Evolutionary conservation across 2,113 vertebrate genomes (phyloP), one percentile per base, ranked within the genome.

Genomic region (Podiceps cristatus): DNA sequence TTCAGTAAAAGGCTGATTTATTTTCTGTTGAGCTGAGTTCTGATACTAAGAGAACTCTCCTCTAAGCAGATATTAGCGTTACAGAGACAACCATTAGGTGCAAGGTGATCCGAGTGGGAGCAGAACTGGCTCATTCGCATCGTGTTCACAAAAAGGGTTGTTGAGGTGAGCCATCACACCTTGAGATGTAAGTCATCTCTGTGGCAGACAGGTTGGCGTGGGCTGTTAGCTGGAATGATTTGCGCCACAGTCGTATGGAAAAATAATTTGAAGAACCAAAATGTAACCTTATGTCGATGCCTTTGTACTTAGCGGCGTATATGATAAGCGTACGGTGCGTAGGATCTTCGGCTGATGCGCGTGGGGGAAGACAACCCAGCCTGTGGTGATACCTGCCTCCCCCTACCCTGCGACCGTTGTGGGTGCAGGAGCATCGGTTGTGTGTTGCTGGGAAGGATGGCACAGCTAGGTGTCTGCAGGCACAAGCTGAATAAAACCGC

Each of bases 81-180:
- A 19, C 1, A 0, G 29, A n/a, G n/a, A 15, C 63, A 80, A 59
- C 11, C 0, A 1, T 82, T 59, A 25, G 0, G 2, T 35, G 31
- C 73, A 62, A 42, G 0, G 2, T 44, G 24, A 35, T 62, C n/a
- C 19, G 22, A 68, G 49, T 1, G 0, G 35, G 53, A 80, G 53
- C 18, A 73, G 86, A 83, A 56, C 13, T 42, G 63, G 5, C 22
- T 52, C 29, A 3, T 67, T 90, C 18, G 1, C 49, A 2, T 77
- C 1, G 2, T 23, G 31, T 63, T 94, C 31, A 47, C 37, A 40
- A 45, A 55, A 42, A 0, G 1, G 5, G 20, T 45, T 49, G 28
- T 24, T 47, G 47, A 74, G 33, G 56, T 71, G 76, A 90, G 33
- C 45, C 37, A 37, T 37, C 37, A 37, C 37, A 37, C 37, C 37